A percentile compares a stretch with the other conserved stretches of the same genome.
These are phyloP conservation scores for Caenorhabditis becei DNA, from an alignment of 2,888 invertebrate species.

Conservation along the genomic window DNA sequence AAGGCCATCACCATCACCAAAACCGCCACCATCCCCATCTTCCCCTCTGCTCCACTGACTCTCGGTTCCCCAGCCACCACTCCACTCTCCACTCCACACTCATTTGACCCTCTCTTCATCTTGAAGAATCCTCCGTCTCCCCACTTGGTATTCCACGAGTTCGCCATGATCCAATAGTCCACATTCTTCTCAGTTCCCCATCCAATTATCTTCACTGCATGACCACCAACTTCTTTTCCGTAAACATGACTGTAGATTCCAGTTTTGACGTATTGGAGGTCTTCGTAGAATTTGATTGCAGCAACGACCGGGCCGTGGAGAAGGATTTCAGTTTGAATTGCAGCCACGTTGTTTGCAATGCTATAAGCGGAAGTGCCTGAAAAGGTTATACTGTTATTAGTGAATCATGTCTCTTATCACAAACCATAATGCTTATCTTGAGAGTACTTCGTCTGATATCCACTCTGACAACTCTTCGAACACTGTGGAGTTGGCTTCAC, in stretches of 20 bases:
- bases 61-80: conserved; percentile 18
- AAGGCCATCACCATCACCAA: no score
- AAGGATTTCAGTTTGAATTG: conserved; percentile 84
- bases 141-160: conserved; percentile 96
- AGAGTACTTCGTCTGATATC: conserved; percentile 25
- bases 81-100: conserved; percentile 13
- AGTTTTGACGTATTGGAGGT: conserved; percentile 22
- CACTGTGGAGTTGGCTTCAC: conserved; percentile 51
- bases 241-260: conserved; percentile 85
- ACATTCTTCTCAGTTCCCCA: conserved; percentile 83
- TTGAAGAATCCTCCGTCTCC: conserved; percentile 85
- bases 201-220: conserved; percentile 86
- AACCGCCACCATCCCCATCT: no score
- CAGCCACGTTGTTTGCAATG: conserved; percentile 59
- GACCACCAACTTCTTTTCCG: conserved; percentile 88
- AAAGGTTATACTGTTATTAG: not conserved
- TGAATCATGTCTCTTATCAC: no score
- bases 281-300: conserved; percentile 13
- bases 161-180: conserved; percentile 92
- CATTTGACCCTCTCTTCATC: conserved; percentile 20
- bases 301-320: conserved; percentile 82
- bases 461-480: conserved; percentile 31
- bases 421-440: conserved; percentile 60
- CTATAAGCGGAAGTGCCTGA: not conserved
- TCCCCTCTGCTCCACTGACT: no score